Conservation (phyloP, 2,113 vertebrate genomes). For the Sceloporus tristichus region DNA sequence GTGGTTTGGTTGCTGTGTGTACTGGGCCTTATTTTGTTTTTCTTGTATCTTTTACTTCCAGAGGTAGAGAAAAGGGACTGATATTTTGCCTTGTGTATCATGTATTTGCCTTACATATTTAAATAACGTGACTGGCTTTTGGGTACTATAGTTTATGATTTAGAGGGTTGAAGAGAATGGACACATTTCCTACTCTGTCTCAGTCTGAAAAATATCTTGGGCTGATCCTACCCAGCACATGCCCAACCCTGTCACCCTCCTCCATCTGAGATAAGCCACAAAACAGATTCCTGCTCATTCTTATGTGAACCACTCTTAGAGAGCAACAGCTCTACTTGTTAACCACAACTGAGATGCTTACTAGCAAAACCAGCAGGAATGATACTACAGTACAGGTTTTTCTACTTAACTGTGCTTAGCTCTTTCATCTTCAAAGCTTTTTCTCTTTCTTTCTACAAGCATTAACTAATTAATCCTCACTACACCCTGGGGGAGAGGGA, state of each 20-base stretch:
- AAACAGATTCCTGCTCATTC: background rate
- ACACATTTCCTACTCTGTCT: no score
- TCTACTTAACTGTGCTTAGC: background rate
- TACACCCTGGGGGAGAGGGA: constrained; percentile 4
- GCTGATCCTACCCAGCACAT: background rate
- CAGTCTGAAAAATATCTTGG: no score
- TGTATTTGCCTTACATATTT: no score
- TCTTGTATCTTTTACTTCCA: no score
- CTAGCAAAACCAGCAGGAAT: constrained; percentile 21
- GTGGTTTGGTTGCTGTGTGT: no score
- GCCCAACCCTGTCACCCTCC: background rate
- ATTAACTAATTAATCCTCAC: constrained; percentile 42
- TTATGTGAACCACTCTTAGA: background rate
- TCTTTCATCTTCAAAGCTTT: constrained; percentile 53
- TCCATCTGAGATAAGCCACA: background rate
- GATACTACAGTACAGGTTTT: constrained; percentile 12
- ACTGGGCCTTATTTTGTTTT: no score
- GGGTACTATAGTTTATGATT: no score
- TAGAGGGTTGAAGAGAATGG: no score
- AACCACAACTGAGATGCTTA: background rate
- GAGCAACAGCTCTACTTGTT: background rate
- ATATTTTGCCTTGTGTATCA: no score
- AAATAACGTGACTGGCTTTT: no score
- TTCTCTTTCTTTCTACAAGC: background rate
- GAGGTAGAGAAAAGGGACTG: no score